These are phyloP conservation scores for Porphyrio hochstetteri DNA, from an alignment of 2,113 vertebrate species.

Conservation along the genomic window DNA sequence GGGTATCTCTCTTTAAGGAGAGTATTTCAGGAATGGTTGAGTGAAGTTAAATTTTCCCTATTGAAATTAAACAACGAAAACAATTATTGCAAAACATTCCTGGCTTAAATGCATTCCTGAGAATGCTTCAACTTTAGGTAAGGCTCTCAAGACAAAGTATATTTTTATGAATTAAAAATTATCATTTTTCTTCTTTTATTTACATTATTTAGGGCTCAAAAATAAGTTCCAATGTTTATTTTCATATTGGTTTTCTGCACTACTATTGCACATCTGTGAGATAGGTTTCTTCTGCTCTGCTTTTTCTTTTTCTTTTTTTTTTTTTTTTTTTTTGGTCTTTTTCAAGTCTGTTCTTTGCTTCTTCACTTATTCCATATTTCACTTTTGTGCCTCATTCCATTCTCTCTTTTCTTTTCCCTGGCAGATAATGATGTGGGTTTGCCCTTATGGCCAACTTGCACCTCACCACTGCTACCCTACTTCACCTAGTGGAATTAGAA, in stretches of 20 bases:
- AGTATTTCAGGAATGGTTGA: not conserved
- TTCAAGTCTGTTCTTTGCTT: not conserved
- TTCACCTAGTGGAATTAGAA: not conserved
- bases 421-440: not conserved
- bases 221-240: not conserved
- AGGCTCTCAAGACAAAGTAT: not conserved
- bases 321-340: not conserved
- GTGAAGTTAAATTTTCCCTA: not conserved
- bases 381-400: not conserved
- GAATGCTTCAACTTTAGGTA: not conserved
- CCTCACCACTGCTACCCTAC: not conserved
- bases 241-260: not conserved
- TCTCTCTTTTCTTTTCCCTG: not conserved
- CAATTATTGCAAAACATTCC: not conserved
- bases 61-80: not conserved
- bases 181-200: not conserved
- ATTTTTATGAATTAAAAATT: not conserved
- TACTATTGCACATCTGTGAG: not conserved
- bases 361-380: not conserved
- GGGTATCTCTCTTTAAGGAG: not conserved
- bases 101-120: not conserved
- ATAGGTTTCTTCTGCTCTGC: not conserved
- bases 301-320: not conserved
- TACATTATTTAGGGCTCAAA: not conserved
- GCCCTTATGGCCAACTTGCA: not conserved